These are phyloP conservation scores for Rissa tridactyla DNA, from an alignment of 2,113 vertebrate genomes.

Conservation along the genomic window DNA sequence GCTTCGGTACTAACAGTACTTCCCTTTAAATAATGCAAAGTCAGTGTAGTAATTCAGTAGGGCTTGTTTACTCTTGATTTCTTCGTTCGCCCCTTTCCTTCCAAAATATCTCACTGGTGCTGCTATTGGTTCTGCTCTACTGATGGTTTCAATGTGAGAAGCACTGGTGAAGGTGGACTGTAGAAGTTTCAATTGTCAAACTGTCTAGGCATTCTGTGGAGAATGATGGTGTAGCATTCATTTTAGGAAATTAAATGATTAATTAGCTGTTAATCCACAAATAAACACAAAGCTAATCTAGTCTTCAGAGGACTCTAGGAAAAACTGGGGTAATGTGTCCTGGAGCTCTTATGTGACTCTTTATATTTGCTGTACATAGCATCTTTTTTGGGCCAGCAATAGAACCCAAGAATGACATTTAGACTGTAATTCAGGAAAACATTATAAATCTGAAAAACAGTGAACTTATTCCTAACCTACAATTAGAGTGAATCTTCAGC, in stretches of 20 bases:
- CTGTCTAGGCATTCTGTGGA: background rate
- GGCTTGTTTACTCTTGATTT: background rate
- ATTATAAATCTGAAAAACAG: background rate
- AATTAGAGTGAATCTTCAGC: background rate
- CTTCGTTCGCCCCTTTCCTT: background rate
- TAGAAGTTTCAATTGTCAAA: background rate
- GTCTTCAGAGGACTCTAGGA: slow-evolving; percentile 1
- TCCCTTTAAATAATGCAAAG: slow-evolving; percentile 60
- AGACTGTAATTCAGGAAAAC: background rate
- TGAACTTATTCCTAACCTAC: background rate
- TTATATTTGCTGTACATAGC: background rate
- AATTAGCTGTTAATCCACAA: background rate
- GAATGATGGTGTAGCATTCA: background rate
- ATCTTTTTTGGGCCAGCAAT: background rate
- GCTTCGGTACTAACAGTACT: slow-evolving; percentile 53
- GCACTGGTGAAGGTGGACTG: background rate
- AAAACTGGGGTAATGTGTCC: background rate
- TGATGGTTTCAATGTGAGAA: background rate
- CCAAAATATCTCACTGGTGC: background rate
- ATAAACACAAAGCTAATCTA: background rate
- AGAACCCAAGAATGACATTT: background rate
- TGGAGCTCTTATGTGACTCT: background rate
- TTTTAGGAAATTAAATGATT: background rate
- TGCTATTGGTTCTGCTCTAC: background rate
- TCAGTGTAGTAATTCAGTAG: slow-evolving; percentile 59